These are phyloP conservation scores for Antheraea mylitta DNA, from an alignment of 1,140 invertebrate genomes.

Conservation along the genomic window DNA sequence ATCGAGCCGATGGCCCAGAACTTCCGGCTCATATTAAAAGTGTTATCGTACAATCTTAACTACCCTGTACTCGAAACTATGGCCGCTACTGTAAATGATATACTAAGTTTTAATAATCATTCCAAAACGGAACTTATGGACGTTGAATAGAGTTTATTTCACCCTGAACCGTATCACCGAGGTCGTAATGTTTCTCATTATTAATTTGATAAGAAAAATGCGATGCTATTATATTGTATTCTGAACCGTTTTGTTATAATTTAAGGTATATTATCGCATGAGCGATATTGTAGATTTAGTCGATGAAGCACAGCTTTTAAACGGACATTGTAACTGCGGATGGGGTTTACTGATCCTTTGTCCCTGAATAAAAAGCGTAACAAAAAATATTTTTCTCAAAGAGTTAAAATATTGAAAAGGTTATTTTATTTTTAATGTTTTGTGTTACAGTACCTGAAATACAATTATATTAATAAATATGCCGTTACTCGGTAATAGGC, in stretches of 20 bases:
- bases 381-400: background rate
- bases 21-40: slow-evolving; percentile 76
- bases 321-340: slow-evolving; percentile 8
- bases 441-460: background rate
- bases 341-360: background rate
- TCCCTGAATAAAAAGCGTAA: slow-evolving; percentile 2
- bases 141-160: slow-evolving; percentile 26
- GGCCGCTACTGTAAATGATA: slow-evolving; percentile 65
- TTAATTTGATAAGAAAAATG: slow-evolving; percentile 71
- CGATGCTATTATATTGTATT: slow-evolving; percentile 12
- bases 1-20: slow-evolving; percentile 44
- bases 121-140: slow-evolving; percentile 34
- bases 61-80: slow-evolving; percentile 70
- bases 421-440: background rate
- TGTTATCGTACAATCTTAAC: slow-evolving; percentile 74
- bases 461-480: too few relatives aligned
- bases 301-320: slow-evolving; percentile 4
- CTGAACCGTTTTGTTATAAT: slow-evolving; percentile 12
- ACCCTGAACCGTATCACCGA: slow-evolving; percentile 14
- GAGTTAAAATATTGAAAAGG: background rate
- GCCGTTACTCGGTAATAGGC: too few relatives aligned
- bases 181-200: slow-evolving; percentile 63
- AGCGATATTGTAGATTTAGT: background rate
- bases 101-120: slow-evolving; percentile 42
- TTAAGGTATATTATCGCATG: slow-evolving; percentile 13